Conservation (phyloP, 2,797 vertebrate genomes). For the Neopelma chrysocephalum region DNA sequence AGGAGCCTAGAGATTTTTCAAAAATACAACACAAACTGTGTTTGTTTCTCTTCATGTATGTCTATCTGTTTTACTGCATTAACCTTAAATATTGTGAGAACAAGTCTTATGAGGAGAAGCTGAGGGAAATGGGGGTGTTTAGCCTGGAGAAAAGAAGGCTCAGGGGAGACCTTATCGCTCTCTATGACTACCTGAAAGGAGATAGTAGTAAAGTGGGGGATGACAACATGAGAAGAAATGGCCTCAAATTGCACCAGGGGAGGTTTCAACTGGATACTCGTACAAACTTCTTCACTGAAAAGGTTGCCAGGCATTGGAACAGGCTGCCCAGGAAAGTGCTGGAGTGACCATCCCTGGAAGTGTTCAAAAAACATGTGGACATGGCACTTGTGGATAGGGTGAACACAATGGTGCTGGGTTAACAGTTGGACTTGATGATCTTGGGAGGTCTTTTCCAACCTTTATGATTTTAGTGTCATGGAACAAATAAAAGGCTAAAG, state of each 20-base stretch:
- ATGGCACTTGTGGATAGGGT: background rate
- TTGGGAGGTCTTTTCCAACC: background rate
- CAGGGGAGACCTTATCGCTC: background rate
- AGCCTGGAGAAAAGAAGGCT: background rate
- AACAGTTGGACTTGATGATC: background rate
- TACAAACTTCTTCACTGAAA: background rate
- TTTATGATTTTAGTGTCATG: background rate
- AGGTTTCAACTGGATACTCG: background rate
- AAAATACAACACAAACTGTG: background rate
- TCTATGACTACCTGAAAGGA: background rate
- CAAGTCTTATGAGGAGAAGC: background rate
- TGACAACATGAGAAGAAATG: background rate
- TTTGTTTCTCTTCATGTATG: background rate
- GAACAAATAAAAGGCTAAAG: background rate
- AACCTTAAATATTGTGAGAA: background rate
- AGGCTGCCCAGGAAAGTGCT: background rate
- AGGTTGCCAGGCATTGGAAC: background rate
- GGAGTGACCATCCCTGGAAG: background rate
- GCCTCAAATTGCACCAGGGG: background rate
- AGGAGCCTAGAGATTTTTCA: background rate
- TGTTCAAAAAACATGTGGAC: background rate
- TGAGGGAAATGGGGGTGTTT: background rate
- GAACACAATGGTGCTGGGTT: background rate
- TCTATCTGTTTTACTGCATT: background rate
- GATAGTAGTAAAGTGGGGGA: background rate